Percentiles rank a stretch among this genome's conserved stretches.
phyloP scores from a whole-genome alignment of 2,888 invertebrate genomes.

The Drosophila borealis region DNA sequence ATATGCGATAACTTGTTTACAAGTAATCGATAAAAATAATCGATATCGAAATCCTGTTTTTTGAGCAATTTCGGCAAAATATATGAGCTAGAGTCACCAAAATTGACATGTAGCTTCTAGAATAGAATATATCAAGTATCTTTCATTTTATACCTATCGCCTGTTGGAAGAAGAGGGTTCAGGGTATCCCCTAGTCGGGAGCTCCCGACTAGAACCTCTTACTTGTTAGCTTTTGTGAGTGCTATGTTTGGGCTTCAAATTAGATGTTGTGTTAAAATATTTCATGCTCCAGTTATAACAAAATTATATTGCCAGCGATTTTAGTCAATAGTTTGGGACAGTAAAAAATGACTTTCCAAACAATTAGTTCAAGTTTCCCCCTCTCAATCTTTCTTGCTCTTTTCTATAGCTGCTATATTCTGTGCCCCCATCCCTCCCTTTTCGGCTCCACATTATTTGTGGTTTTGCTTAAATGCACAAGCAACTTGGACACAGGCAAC shows the following conservation, averaged over 20 bases:
- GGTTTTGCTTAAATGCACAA: constrained; percentile 53
- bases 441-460: constrained; percentile 14
- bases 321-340: constrained; percentile 32
- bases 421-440: constrained; percentile 5
- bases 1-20: too few relatives aligned
- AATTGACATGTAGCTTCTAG: too few relatives aligned
- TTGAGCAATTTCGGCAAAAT: too few relatives aligned
- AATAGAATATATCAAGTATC: too few relatives aligned
- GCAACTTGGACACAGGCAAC: constrained; percentile 12
- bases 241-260: constrained; percentile 2
- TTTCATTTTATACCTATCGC: too few relatives aligned
- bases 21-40: too few relatives aligned
- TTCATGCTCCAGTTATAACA: constrained; percentile 66
- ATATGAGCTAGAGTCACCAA: too few relatives aligned
- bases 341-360: constrained; percentile 47
- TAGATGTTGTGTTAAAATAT: constrained; percentile 24
- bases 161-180: too few relatives aligned
- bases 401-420: constrained; percentile 25
- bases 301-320: constrained; percentile 31
- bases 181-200: too few relatives aligned
- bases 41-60: too few relatives aligned
- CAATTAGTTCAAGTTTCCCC: constrained; percentile 36
- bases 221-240: not conserved
- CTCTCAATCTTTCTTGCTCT: not conserved
- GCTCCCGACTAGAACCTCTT: too few relatives aligned